phyloP scores from a whole-genome alignment of 2,888 invertebrate genomes.

The Ormia ochracea region DNA sequence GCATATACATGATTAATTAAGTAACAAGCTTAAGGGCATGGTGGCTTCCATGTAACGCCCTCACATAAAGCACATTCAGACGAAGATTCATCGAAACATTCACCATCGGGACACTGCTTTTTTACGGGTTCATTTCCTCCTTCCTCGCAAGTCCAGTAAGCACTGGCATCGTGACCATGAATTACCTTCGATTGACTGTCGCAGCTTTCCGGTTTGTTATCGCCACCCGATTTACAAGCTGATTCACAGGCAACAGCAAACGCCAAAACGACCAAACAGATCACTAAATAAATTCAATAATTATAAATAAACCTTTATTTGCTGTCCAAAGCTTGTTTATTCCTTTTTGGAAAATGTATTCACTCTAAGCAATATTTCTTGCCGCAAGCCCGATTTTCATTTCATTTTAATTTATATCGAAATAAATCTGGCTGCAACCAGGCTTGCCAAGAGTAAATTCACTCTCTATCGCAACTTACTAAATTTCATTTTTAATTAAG shows the following conservation, averaged over 20 bases:
- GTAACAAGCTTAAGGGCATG: background rate
- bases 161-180: slow-evolving; percentile 58
- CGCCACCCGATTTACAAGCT: slow-evolving; percentile 54
- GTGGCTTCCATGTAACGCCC: background rate
- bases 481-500: background rate
- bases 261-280: slow-evolving; percentile 20
- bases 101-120: background rate
- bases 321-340: background rate
- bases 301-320: background rate
- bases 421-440: no score
- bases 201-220: slow-evolving; percentile 46
- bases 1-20: no score
- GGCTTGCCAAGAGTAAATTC: no score
- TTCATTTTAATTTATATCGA: no score
- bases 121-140: background rate
- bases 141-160: slow-evolving; percentile 47
- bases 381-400: no score
- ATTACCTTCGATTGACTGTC: slow-evolving; percentile 46
- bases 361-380: no score
- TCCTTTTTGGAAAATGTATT: no score
- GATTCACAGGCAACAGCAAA: slow-evolving; percentile 7
- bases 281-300: background rate
- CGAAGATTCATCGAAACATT: background rate
- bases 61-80: background rate
- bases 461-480: no score